Conservation (phyloP, 2,888 invertebrate genomes). For the Blastobasis lacticolella region DNA sequence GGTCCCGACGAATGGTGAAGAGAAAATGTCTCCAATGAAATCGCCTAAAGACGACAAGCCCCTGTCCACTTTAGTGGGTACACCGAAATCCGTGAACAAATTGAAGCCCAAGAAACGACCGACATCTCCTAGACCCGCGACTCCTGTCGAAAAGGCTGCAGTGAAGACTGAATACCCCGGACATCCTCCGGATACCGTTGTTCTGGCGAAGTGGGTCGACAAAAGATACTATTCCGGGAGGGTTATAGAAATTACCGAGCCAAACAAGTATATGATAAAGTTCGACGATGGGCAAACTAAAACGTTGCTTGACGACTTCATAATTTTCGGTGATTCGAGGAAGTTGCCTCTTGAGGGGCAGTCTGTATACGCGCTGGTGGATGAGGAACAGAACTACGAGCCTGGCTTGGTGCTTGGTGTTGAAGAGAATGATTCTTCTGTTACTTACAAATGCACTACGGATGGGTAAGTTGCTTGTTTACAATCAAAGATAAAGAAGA, state of each 20-base stretch:
- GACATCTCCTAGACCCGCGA: conserved; percentile 57
- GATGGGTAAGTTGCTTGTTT: conserved; percentile 46
- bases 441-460: conserved; percentile 63
- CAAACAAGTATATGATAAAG: conserved; percentile 75
- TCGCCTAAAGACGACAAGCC: conserved; percentile 60
- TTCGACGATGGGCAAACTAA: conserved; percentile 78
- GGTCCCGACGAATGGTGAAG: conserved; percentile 55
- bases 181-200: conserved; percentile 58
- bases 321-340: conserved; percentile 71
- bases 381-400: conserved; percentile 70
- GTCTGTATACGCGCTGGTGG: conserved; percentile 70
- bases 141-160: conserved; percentile 51
- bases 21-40: conserved; percentile 42
- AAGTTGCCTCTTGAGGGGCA: conserved; percentile 70
- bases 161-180: conserved; percentile 54
- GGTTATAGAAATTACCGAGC: conserved; percentile 71
- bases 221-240: conserved; percentile 79
- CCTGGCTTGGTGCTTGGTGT: conserved; percentile 64
- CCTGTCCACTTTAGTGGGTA: conserved; percentile 40
- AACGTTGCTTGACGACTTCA: conserved; percentile 73
- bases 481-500: no score
- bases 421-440: conserved; percentile 56
- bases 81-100: conserved; percentile 60
- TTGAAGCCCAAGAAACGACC: conserved; percentile 58
- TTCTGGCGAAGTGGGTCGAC: conserved; percentile 80